Conservation (phyloP, 2,888 invertebrate genomes). For the Mesoligia furuncula region DNA sequence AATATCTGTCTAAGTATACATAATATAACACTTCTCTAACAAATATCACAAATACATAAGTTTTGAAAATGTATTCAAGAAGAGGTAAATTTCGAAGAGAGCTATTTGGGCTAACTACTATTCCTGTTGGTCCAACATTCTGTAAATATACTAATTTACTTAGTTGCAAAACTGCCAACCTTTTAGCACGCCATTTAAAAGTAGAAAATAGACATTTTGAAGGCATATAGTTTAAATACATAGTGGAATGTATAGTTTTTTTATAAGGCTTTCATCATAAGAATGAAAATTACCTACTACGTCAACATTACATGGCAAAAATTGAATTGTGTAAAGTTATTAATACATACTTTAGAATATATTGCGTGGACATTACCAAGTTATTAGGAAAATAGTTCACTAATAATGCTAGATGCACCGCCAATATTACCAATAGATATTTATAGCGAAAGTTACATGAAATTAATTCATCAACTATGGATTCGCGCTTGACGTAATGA, state of each 20-base stretch:
- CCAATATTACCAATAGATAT: constrained; percentile 43
- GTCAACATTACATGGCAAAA: constrained; percentile 62
- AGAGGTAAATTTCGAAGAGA: constrained; percentile 77
- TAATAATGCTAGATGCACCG: constrained; percentile 60
- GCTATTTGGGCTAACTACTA: constrained; percentile 77
- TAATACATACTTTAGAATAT: constrained; percentile 63
- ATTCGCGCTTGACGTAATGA: constrained; percentile 55
- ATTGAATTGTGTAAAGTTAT: constrained; percentile 63
- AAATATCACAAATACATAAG: constrained; percentile 68
- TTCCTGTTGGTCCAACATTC: constrained; percentile 83
- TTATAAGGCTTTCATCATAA: constrained; percentile 88
- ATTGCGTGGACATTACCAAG: constrained; percentile 45
- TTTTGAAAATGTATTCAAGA: constrained; percentile 61
- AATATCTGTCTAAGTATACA: constrained; percentile 48
- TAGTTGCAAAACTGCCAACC: constrained; percentile 69
- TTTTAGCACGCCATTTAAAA: constrained; percentile 70
- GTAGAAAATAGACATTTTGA: constrained; percentile 83
- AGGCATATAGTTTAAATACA: constrained; percentile 86
- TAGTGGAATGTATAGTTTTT: constrained; percentile 87
- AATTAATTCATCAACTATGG: constrained; percentile 35
- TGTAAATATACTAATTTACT: constrained; percentile 74
- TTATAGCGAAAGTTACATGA: constrained; percentile 44
- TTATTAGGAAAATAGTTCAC: constrained; percentile 61
- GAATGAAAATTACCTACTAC: constrained; percentile 78
- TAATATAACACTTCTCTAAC: constrained; percentile 59